A percentile compares a stretch with the other conserved stretches of the same genome.
phyloP scores from a whole-genome alignment of 2,797 vertebrate species.

The Parauchenoglanis punctatus region DNA sequence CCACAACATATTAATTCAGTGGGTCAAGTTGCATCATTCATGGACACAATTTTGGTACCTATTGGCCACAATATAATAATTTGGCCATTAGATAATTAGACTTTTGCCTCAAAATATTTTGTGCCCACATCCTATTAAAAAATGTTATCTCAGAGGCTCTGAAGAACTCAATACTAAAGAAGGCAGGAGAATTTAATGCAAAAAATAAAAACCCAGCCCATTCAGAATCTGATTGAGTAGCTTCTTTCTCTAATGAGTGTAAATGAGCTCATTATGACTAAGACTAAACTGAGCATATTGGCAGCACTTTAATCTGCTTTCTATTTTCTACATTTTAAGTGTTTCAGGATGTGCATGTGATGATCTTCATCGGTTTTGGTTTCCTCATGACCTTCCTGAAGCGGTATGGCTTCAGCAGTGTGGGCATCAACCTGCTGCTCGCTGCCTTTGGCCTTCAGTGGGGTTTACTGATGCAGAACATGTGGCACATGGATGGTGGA shows the following conservation, averaged over 20 bases:
- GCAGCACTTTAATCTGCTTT: neutral
- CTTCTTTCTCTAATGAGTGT: neutral
- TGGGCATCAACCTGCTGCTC: slow-evolving; percentile 89
- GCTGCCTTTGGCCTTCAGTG: slow-evolving; percentile 95
- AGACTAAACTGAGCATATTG: no score
- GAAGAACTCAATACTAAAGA: neutral
- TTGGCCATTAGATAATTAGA: neutral
- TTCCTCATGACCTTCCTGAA: slow-evolving; percentile 98
- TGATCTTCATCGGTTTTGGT: slow-evolving; percentile 96
- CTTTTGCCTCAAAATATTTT: neutral
- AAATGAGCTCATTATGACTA: neutral
- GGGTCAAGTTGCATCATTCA: neutral
- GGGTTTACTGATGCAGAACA: slow-evolving; percentile 84
- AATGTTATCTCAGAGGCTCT: neutral
- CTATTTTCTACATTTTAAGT: slow-evolving; percentile 68
- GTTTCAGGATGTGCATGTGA: slow-evolving; percentile 96
- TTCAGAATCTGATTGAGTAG: neutral
- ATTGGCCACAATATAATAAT: neutral
- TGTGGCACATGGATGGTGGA: slow-evolving; percentile 71
- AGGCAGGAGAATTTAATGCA: neutral
- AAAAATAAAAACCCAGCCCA: neutral
- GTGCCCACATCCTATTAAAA: neutral
- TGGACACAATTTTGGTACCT: neutral
- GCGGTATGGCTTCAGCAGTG: slow-evolving; percentile 92
- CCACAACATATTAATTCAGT: neutral